Base-by-base conservation (phyloP, 2,888 invertebrate species). In the Tetragonisca angustula region DNA sequence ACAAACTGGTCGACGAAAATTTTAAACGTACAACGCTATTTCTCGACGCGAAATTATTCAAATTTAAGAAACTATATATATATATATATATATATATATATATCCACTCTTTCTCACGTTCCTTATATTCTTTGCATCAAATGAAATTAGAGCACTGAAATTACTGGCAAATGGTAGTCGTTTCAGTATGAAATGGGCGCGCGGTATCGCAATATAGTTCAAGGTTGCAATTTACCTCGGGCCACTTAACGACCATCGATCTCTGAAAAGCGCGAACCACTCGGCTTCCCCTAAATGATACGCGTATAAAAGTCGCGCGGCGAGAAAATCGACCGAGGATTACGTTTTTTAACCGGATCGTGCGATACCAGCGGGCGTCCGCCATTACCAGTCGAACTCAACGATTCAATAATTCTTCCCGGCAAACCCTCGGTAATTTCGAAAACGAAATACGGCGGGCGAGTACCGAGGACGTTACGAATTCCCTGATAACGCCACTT, bases 401-500 rank as follows among this genome's bases (percentile, higher is more conserved):
- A 19, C 6, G 49, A 68, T 76, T 43, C 50, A 61, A 27, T 21
- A 36, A 32, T 67, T 62, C 49, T 36, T 32, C 15, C 13, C 36
- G 19, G 43, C 68, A 76, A 79, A 61, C 56, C 49, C 43, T 2
- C 27, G n/a, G 43, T 73, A 49, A 68, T 76, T 69, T 62, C 62
- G 62, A 17, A 32, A 69, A 62, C 9, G 17, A 52, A 24, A 54
- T 43, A 43, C 43, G 24, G 24, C 21, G 5, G 21, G 27, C 49
- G 49, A 70, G 71, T 71, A 65, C 61, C 79, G 71, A 59, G 65
- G 52, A 49, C 49, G 49, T 61, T 67, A 32, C 21, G 61, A 67
- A 54, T 68, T 43, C 59, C n/a, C 56, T 69, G 76, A 75, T 69
- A 81, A 81, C 56, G 62, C 24, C 76, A 61, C 81, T 83, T 67